phyloP scores from a whole-genome alignment of 2,888 invertebrate genomes.

The Perizoma affinitatum region DNA sequence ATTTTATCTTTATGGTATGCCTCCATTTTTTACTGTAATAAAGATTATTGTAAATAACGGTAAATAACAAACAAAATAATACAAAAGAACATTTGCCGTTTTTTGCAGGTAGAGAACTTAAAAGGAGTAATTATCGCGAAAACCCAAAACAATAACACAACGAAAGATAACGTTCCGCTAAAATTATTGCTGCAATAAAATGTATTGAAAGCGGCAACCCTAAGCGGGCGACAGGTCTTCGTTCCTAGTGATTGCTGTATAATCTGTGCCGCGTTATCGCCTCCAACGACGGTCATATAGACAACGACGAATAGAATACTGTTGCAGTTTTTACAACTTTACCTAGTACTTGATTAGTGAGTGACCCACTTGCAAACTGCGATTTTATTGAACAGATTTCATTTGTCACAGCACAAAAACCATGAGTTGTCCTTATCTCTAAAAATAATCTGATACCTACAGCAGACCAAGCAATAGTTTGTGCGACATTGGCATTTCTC shows the following conservation, averaged over 20 bases:
- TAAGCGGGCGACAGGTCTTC: conserved; percentile 54
- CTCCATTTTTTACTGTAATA: not conserved
- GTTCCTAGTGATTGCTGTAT: conserved; percentile 19
- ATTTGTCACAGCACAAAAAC: conserved; percentile 32
- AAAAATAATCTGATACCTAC: not conserved
- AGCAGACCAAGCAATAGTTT: conserved; percentile 6
- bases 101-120: conserved; percentile 12
- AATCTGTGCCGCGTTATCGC: conserved; percentile 72
- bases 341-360: conserved; percentile 54
- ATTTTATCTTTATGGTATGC: too few relatives aligned
- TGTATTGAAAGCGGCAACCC: conserved; percentile 60
- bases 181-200: conserved; percentile 28
- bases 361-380: conserved; percentile 49
- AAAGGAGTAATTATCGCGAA: conserved; percentile 20
- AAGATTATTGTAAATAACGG: conserved; percentile 11
- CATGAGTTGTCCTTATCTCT: conserved; percentile 35
- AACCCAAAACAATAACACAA: conserved; percentile 16
- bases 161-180: conserved; percentile 19
- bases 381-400: conserved; percentile 40
- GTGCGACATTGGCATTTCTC: conserved; percentile 4
- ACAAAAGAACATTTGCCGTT: conserved; percentile 24
- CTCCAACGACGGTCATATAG: conserved; percentile 56
- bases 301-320: conserved; percentile 66
- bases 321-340: conserved; percentile 63
- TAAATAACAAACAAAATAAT: conserved; percentile 25